Evolutionary conservation across 2,113 vertebrate genomes (phyloP).

Genomic region (Thoracochromis brauschi): DNA sequence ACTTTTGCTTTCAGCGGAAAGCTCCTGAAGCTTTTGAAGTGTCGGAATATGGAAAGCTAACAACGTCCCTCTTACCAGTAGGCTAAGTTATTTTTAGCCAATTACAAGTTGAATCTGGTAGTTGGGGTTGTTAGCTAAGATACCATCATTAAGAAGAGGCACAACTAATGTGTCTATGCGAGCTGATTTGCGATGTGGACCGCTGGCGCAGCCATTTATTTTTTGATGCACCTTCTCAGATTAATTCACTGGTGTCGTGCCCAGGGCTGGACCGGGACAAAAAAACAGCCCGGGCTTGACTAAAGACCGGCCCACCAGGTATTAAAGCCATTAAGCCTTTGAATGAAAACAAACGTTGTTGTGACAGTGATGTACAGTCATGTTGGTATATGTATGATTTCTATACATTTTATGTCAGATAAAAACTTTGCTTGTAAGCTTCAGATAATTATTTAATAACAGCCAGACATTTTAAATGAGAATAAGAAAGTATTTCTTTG

Average conservation of each 20-base stretch:
- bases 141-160: neutral
- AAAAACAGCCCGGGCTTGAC: neutral
- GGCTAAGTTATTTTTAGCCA: neutral
- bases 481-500: neutral
- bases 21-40: neutral
- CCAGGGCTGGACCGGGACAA: neutral
- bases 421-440: rapidly evolving
- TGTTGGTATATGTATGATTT: neutral
- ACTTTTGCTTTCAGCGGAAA: neutral
- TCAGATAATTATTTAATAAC: neutral
- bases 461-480: rapidly evolving
- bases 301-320: neutral
- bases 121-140: neutral
- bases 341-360: neutral
- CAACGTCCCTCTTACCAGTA: neutral
- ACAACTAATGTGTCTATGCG: neutral
- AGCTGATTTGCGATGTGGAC: neutral
- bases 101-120: neutral
- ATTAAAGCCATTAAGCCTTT: neutral
- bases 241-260: neutral
- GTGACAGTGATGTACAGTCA: neutral
- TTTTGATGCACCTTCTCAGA: neutral
- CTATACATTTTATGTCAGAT: rapidly evolving
- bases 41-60: neutral
- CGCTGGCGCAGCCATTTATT: rapidly evolving